A percentile compares a stretch with the other conserved stretches of the same genome.
phyloP scores from a whole-genome alignment of 2,888 invertebrate species.

The Drosophila melanocephala region DNA sequence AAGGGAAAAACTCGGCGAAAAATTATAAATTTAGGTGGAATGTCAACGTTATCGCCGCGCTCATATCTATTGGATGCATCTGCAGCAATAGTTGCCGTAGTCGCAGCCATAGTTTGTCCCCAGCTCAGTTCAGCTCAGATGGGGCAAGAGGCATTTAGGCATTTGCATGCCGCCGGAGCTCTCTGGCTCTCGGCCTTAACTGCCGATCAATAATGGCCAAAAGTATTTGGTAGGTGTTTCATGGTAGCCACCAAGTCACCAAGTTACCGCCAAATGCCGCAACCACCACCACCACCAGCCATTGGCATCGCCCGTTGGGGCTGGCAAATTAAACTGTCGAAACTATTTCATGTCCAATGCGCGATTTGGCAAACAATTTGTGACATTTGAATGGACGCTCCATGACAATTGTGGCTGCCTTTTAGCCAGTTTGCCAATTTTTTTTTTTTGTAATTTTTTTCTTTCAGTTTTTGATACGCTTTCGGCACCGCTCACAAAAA shows the following conservation, averaged over 20 bases:
- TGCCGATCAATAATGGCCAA: conserved; percentile 72
- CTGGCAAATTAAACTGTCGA: conserved; percentile 85
- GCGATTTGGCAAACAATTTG: conserved; percentile 83
- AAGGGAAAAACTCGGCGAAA: conserved; percentile 71
- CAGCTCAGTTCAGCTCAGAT: conserved; percentile 15
- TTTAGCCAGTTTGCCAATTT: conserved; percentile 45
- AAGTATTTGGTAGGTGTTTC: conserved; percentile 75
- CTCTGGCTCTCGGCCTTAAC: conserved; percentile 32
- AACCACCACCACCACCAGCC: conserved; percentile 36
- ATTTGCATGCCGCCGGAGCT: conserved; percentile 60
- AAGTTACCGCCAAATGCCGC: conserved; percentile 41
- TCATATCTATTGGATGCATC: conserved; percentile 77
- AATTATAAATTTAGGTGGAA: conserved; percentile 82
- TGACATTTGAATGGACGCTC: conserved; percentile 83
- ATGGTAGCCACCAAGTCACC: conserved; percentile 69
- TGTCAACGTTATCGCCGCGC: conserved; percentile 79
- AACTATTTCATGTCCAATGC: conserved; percentile 84
- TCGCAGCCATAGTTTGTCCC: conserved; percentile 31
- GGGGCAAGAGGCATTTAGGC: conserved; percentile 61
- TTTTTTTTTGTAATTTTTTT: conserved; percentile 3
- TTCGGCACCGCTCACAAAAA: conserved; percentile 52
- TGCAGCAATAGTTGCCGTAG: conserved; percentile 25
- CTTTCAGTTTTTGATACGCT: conserved; percentile 55
- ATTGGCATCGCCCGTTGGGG: conserved; percentile 53
- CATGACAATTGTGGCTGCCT: conserved; percentile 76